These are phyloP conservation scores for Tenthredo amoena DNA, from an alignment of 2,888 invertebrate genomes.

Conservation along the genomic window DNA sequence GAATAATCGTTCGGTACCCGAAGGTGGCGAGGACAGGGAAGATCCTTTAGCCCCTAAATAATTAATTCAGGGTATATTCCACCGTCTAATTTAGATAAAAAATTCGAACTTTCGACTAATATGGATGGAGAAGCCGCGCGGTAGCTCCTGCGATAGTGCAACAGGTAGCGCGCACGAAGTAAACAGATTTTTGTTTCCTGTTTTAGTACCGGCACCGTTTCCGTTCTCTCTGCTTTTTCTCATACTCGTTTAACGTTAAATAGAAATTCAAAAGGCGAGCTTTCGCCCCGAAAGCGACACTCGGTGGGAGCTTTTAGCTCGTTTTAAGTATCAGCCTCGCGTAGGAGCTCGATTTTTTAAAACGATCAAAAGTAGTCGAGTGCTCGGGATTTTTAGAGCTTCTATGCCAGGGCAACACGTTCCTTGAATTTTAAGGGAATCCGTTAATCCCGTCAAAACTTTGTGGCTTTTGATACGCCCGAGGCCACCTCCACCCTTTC, in stretches of 20 bases:
- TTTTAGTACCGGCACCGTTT: not conserved
- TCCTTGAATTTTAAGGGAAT: not conserved
- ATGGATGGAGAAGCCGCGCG: not conserved
- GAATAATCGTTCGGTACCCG: not conserved
- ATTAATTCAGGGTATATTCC: not conserved
- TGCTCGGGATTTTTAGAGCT: not conserved
- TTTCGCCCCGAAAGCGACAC: not conserved
- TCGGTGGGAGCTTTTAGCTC: not conserved
- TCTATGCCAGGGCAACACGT: not conserved
- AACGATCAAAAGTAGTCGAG: not conserved
- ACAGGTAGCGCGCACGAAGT: constrained; percentile 27
- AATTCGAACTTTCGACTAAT: not conserved
- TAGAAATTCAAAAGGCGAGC: not conserved
- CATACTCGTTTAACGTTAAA: not conserved
- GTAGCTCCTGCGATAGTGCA: not conserved
- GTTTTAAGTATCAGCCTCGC: not conserved
- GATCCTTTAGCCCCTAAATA: not conserved
- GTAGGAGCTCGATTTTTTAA: not conserved
- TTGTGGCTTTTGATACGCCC: constrained; percentile 9
- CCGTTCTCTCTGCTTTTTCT: not conserved
- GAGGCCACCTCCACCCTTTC: not conserved
- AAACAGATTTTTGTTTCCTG: constrained; percentile 10
- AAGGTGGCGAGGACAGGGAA: not conserved
- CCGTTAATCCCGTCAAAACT: constrained; percentile 6
- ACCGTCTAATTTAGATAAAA: not conserved